Percentiles rank a stretch among this genome's conserved stretches.
These are phyloP conservation scores for Sminthurinus aureus DNA, from an alignment of 2,888 invertebrate genomes.

Conservation along the genomic window DNA sequence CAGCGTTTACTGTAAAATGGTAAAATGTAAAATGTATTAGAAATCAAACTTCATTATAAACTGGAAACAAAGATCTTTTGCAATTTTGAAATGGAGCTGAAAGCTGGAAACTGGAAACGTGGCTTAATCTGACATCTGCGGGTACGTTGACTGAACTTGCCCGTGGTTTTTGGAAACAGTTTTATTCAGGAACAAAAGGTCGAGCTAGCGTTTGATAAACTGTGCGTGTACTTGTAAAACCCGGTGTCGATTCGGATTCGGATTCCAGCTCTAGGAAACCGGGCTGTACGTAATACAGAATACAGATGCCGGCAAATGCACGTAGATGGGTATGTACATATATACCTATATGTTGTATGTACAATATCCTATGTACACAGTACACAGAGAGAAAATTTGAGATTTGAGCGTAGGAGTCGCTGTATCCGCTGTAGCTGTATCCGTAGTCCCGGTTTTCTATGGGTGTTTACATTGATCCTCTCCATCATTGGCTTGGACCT, in stretches of 20 bases:
- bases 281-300: background rate
- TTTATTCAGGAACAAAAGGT: background rate
- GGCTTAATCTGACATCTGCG: background rate
- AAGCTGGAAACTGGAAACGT: background rate
- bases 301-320: background rate
- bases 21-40: no score
- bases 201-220: background rate
- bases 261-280: no score
- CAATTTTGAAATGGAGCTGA: no score
- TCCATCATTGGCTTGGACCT: slow-evolving; percentile 27
- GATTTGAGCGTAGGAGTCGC: slow-evolving; percentile 27
- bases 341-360: background rate
- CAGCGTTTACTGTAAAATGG: no score
- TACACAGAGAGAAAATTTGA: background rate
- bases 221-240: no score
- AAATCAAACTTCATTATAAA: no score
- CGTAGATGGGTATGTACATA: background rate
- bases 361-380: background rate
- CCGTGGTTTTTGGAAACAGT: background rate
- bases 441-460: slow-evolving; percentile 6
- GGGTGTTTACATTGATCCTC: slow-evolving; percentile 30
- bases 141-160: background rate
- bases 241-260: no score
- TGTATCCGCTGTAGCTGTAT: background rate
- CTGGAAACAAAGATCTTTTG: no score